Percentiles rank a stretch among this genome's conserved stretches.
These are phyloP conservation scores for Habropoda laboriosa DNA, from an alignment of 1,140 invertebrate genomes.

Conservation along the genomic window DNA sequence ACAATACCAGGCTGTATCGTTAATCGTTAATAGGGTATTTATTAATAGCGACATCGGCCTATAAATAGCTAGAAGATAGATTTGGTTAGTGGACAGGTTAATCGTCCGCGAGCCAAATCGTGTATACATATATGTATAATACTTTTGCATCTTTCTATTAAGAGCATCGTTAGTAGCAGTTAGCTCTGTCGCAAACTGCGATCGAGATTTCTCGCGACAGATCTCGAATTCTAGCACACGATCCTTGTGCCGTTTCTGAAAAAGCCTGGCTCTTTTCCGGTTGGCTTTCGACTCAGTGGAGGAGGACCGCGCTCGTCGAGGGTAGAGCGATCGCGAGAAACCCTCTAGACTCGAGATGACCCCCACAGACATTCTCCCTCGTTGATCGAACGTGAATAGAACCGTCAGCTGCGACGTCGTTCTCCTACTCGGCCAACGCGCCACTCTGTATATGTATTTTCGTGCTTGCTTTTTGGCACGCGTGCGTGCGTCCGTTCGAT, in stretches of 20 bases:
- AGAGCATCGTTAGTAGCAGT: constrained; percentile 15
- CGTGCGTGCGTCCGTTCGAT: background rate
- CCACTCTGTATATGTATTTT: constrained; percentile 32
- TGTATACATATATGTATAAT: too few relatives aligned
- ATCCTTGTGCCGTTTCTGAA: too few relatives aligned
- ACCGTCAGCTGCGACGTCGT: constrained; percentile 1
- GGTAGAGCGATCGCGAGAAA: background rate
- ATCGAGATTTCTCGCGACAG: too few relatives aligned
- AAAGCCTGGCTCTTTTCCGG: too few relatives aligned
- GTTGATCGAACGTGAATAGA: constrained; percentile 29
- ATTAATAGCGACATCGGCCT: constrained; percentile 29
- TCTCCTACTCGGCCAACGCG: constrained; percentile 6
- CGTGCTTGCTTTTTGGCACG: constrained; percentile 39
- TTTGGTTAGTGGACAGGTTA: background rate
- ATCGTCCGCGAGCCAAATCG: constrained; percentile 12
- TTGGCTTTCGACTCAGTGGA: too few relatives aligned
- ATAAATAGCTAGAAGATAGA: constrained; percentile 23
- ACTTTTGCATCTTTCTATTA: background rate
- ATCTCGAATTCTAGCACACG: too few relatives aligned
- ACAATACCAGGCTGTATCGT: constrained; percentile 10
- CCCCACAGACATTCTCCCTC: background rate
- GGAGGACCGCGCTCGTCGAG: too few relatives aligned
- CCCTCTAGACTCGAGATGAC: background rate
- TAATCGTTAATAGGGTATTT: constrained; percentile 35
- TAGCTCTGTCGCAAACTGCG: background rate